Conservation (phyloP, 2,113 vertebrate species). For the Barnardius zonarius region DNA sequence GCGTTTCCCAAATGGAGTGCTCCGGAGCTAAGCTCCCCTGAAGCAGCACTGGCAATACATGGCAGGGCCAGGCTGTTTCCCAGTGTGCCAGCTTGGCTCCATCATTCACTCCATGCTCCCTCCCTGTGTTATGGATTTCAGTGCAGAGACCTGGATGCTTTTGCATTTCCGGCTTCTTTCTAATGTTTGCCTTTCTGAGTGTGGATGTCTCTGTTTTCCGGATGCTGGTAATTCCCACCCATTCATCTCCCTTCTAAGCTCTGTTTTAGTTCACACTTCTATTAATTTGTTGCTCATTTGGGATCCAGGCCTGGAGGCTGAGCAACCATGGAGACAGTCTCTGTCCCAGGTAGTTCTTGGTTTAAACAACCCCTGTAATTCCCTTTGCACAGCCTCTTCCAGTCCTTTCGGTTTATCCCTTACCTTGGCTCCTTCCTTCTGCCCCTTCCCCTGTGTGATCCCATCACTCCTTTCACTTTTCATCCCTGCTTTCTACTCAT, state of each 20-base stretch:
- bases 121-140: not conserved
- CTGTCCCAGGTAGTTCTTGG: not conserved
- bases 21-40: not conserved
- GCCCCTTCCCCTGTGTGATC: not conserved
- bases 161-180: not conserved
- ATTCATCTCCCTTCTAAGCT: not conserved
- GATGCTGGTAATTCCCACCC: not conserved
- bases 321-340: not conserved
- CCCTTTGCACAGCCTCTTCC: not conserved
- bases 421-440: not conserved
- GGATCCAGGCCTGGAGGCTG: not conserved
- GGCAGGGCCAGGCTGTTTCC: not conserved
- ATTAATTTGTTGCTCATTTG: not conserved
- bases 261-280: not conserved
- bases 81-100: not conserved
- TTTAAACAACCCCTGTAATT: not conserved
- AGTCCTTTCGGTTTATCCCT: not conserved
- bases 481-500: not conserved
- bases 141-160: not conserved
- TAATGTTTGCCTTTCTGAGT: not conserved
- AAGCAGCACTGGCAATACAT: not conserved
- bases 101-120: not conserved
- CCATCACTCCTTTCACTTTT: not conserved
- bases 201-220: not conserved
- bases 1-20: not conserved